Conservation (phyloP, 2,888 invertebrate species). For the Pheosia tremula region DNA sequence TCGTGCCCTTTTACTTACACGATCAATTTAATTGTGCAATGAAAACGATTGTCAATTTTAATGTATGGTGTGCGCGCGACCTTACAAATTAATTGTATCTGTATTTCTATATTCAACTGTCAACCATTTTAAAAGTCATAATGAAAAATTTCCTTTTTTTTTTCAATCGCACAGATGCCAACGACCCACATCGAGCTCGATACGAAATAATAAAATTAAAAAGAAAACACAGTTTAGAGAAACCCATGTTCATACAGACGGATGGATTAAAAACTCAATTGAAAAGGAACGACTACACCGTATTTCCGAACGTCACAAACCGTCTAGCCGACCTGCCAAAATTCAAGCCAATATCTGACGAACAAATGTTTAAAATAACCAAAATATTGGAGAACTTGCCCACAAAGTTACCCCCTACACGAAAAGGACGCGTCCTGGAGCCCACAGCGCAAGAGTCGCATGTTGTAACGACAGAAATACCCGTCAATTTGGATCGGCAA, state of each 20-base stretch:
- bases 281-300: conserved; percentile 57
- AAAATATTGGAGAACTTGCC: conserved; percentile 66
- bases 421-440: conserved; percentile 59
- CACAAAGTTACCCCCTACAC: conserved; percentile 41
- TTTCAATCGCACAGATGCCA: conserved; percentile 74
- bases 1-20: no score
- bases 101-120: no score
- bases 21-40: no score
- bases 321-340: conserved; percentile 57
- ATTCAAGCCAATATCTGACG: conserved; percentile 77
- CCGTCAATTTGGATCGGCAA: conserved; percentile 44
- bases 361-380: conserved; percentile 68
- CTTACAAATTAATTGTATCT: no score
- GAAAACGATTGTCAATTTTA: no score
- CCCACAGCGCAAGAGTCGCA: conserved; percentile 13
- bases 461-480: conserved; percentile 25
- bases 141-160: conserved; percentile 52
- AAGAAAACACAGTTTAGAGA: conserved; percentile 51
- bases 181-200: conserved; percentile 77
- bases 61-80: no score
- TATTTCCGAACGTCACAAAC: conserved; percentile 60
- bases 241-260: conserved; percentile 78
- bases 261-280: conserved; percentile 40
- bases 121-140: not conserved
- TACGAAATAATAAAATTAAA: conserved; percentile 47